Percentiles rank a stretch among this genome's conserved stretches.
phyloP scores from a whole-genome alignment of 2,113 vertebrate species.

The Oryzias celebensis region DNA sequence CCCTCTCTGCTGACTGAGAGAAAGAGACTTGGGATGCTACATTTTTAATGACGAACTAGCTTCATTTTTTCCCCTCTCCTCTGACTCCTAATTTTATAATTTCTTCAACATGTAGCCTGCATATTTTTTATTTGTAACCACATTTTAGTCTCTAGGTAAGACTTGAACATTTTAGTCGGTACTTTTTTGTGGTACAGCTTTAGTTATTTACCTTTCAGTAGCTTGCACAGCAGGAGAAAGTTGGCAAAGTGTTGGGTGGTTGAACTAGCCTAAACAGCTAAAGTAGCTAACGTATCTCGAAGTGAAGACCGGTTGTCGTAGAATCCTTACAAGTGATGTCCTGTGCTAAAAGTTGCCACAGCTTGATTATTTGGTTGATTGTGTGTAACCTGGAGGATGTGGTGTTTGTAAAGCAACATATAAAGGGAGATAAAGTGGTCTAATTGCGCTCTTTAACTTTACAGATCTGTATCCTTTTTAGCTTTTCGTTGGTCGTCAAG shows the following conservation, averaged over 20 bases:
- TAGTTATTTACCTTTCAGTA: conserved; percentile 53
- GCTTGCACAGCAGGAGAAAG: conserved; percentile 58
- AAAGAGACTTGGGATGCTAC: conserved; percentile 49
- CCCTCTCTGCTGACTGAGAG: conserved; percentile 47
- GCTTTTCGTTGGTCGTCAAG: conserved; percentile 12
- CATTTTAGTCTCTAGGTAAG: conserved; percentile 34
- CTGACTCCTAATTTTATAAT: background rate
- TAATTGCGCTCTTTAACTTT: background rate
- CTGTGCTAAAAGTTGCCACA: background rate
- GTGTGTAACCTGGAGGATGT: too few species aligned
- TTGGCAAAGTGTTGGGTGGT: conserved; percentile 50
- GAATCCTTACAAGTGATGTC: background rate
- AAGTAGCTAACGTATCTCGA: conserved; percentile 4
- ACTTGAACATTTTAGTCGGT: background rate
- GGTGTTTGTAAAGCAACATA: background rate
- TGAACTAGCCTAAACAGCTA: conserved; percentile 21
- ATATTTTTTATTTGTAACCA: background rate
- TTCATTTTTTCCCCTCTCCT: conserved; percentile 9
- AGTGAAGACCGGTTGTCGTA: background rate
- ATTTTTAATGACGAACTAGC: conserved; percentile 49
- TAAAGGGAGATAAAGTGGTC: background rate
- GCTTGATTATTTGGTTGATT: too few species aligned
- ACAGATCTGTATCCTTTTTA: conserved; percentile 12
- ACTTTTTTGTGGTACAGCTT: conserved; percentile 23
- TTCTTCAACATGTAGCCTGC: conserved; percentile 46